A percentile compares a stretch with the other conserved stretches of the same genome.
Evolutionary conservation across 1,140 invertebrate genomes (phyloP).

Genomic region (Drosophila prosaltans): DNA sequence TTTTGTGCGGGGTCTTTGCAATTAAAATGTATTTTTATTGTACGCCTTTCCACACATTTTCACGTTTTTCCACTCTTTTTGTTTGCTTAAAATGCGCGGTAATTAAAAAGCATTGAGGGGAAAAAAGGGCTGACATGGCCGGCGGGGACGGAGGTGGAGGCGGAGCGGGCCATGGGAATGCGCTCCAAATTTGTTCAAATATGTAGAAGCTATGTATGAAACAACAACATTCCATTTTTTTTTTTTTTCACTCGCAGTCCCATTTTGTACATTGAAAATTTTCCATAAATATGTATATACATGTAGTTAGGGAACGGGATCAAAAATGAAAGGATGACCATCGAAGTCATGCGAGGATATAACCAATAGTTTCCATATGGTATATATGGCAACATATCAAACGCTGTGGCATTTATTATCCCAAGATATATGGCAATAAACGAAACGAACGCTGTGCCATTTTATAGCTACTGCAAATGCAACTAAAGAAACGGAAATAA

Average conservation of each 20-base stretch:
- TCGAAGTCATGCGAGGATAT: not conserved
- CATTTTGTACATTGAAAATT: not conserved
- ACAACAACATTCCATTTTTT: not conserved
- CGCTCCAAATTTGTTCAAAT: not conserved
- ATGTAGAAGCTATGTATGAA: slow-evolving; percentile 1
- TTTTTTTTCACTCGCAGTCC: not conserved
- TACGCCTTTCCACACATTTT: slow-evolving; percentile 33
- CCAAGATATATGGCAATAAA: not conserved
- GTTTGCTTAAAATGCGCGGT: slow-evolving; percentile 67
- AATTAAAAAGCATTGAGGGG: slow-evolving; percentile 59
- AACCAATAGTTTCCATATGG: not conserved
- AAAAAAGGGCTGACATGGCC: slow-evolving; percentile 7
- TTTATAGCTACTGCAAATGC: no score
- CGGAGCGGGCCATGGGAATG: not conserved
- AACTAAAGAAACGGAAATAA: no score
- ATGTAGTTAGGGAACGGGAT: not conserved
- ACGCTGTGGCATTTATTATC: not conserved
- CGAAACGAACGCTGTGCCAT: no score
- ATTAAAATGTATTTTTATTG: slow-evolving; percentile 59
- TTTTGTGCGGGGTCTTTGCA: slow-evolving; percentile 19
- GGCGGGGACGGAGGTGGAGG: no score
- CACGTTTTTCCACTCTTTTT: slow-evolving; percentile 48
- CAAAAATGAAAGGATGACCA: not conserved
- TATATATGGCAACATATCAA: not conserved
- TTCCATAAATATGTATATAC: not conserved